Conservation (phyloP, 2,113 vertebrate genomes). For the Laticauda laticaudata region DNA sequence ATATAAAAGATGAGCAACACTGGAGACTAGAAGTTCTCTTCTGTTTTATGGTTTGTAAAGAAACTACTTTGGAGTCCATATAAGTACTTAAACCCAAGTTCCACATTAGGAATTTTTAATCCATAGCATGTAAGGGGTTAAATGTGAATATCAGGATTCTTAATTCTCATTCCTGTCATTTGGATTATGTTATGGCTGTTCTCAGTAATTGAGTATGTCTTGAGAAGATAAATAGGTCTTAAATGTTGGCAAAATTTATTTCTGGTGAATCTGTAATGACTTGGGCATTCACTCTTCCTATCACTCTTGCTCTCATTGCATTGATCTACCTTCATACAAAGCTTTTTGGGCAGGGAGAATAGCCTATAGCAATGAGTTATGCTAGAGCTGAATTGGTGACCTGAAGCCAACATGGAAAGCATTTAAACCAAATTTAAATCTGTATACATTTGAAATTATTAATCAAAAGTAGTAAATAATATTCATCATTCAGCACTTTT, state of each 20-base stretch:
- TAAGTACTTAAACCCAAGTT: background rate
- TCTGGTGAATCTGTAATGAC: background rate
- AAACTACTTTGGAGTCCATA: background rate
- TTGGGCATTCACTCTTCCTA: slow-evolving; percentile 18
- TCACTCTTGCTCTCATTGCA: background rate
- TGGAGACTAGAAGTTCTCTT: slow-evolving; percentile 7
- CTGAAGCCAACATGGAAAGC: background rate
- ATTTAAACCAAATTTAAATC: background rate
- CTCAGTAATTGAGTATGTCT: background rate
- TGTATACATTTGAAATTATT: background rate
- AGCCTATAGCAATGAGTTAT: background rate
- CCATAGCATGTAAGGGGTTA: background rate
- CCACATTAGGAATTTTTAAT: background rate
- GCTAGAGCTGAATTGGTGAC: background rate
- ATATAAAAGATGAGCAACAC: slow-evolving; percentile 36
- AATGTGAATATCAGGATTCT: background rate
- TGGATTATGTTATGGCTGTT: background rate
- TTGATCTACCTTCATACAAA: slow-evolving; percentile 5
- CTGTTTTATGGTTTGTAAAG: background rate
- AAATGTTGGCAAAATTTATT: background rate
- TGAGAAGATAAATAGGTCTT: background rate
- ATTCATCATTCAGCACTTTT: background rate
- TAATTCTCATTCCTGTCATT: background rate
- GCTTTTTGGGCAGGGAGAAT: background rate
- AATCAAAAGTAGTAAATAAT: background rate